Percentiles rank a stretch among this genome's conserved stretches.
Evolutionary conservation across 2,797 vertebrate genomes (phyloP).

Genomic region (Podargus strigoides): DNA sequence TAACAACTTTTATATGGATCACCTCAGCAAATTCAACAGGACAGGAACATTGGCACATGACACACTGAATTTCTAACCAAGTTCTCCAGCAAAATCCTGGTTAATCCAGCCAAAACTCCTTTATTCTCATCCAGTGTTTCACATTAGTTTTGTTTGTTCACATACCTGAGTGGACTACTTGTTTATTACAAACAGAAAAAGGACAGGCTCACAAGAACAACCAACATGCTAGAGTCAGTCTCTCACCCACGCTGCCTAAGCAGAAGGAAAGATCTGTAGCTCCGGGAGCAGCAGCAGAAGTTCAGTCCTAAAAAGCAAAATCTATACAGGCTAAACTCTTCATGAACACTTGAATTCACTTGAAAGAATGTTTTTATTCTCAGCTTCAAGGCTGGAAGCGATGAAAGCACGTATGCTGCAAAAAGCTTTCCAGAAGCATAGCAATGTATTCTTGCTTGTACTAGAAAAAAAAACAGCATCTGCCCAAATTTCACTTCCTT

Average conservation of each 20-base stretch:
- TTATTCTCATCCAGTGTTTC: background rate
- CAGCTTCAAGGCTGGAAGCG: background rate
- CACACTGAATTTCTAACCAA: background rate
- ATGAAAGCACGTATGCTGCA: background rate
- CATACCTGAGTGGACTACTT: background rate
- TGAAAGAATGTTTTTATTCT: background rate
- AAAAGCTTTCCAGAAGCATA: background rate
- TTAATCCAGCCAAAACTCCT: slow-evolving; percentile 5
- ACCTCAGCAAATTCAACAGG: background rate
- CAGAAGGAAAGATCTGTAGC: background rate
- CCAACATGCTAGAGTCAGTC: background rate
- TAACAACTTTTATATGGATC: background rate
- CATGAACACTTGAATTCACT: background rate
- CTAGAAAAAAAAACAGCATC: background rate
- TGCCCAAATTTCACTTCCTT: background rate
- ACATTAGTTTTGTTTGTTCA: background rate
- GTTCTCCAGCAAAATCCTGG: background rate
- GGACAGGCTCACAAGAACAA: background rate
- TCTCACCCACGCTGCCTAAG: background rate
- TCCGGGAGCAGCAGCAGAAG: background rate
- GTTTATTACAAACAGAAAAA: background rate
- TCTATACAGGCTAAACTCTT: background rate
- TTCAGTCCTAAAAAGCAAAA: background rate
- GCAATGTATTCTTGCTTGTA: background rate
- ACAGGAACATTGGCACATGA: background rate